Conservation (phyloP, 2,888 invertebrate species). For the Chromoteleia sp. region DNA sequence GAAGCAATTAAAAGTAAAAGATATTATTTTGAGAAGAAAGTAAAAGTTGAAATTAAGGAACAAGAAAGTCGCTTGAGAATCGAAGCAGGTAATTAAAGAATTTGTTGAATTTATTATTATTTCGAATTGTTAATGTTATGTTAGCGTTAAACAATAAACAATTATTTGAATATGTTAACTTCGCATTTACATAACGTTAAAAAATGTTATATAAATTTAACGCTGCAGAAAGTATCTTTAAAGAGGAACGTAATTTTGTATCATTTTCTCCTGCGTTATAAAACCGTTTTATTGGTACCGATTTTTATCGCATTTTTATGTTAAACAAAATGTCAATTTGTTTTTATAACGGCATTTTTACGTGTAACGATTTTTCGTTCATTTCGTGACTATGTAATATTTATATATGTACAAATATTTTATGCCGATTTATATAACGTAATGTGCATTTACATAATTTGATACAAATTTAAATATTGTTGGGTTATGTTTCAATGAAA, state of each 20-base stretch:
- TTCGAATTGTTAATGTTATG: too few species aligned
- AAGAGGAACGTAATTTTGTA: slow-evolving; percentile 8
- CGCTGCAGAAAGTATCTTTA: slow-evolving; percentile 12
- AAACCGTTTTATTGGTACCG: background rate
- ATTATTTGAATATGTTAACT: background rate
- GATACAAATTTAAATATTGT: slow-evolving; percentile 1
- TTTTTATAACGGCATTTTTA: slow-evolving; percentile 11
- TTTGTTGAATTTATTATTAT: too few species aligned
- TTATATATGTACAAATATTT: slow-evolving; percentile 10
- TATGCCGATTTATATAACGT: slow-evolving; percentile 11
- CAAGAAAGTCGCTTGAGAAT: too few species aligned
- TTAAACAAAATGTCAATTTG: slow-evolving; percentile 13
- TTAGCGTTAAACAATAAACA: too few species aligned
- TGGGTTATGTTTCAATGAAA: background rate
- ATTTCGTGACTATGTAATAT: background rate
- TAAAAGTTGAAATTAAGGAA: too few species aligned
- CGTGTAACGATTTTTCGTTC: background rate
- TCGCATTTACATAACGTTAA: background rate
- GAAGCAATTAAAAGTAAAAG: too few species aligned
- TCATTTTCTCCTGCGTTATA: background rate
- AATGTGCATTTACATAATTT: slow-evolving; percentile 1
- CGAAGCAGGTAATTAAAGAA: too few species aligned
- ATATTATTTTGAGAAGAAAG: too few species aligned
- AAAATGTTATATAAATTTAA: slow-evolving; percentile 7
- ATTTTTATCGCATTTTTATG: slow-evolving; percentile 8